Evolutionary conservation across 2,888 invertebrate genomes (phyloP).

Genomic region (Cephus spinipes): DNA sequence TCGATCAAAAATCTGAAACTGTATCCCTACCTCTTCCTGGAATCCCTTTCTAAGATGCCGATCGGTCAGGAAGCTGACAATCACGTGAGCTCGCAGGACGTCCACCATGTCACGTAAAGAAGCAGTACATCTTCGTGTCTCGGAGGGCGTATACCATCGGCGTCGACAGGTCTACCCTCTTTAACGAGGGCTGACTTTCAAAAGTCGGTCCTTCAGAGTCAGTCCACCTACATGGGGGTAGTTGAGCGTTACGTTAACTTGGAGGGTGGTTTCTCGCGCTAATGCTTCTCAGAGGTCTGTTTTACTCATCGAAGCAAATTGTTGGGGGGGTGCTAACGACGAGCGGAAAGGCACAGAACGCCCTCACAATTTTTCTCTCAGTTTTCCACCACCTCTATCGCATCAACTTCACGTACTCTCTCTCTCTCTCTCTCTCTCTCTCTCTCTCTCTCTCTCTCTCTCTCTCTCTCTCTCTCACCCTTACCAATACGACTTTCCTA

Average conservation of each 20-base stretch:
- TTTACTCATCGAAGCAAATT: constrained; percentile 27
- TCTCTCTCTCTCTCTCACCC: background rate
- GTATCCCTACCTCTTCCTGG: background rate
- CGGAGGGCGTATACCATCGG: constrained; percentile 35
- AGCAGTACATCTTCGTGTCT: constrained; percentile 40
- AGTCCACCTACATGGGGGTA: background rate
- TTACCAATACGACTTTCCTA: background rate
- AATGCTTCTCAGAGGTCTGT: constrained; percentile 19
- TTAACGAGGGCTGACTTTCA: background rate
- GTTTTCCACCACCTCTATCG: background rate
- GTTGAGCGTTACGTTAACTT: constrained; percentile 11
- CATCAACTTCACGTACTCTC: background rate
- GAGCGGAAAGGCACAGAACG: constrained; percentile 25
- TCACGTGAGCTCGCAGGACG: constrained; percentile 22
- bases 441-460: background rate
- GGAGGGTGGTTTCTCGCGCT: constrained; percentile 7
- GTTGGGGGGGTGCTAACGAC: constrained; percentile 31
- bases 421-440: too few relatives aligned
- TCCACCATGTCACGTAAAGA: constrained; percentile 47
- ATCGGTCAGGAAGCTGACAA: constrained; percentile 52
- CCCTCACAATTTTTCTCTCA: constrained; percentile 7
- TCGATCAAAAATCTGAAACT: constrained; percentile 49
- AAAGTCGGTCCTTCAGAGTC: background rate
- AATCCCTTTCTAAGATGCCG: constrained; percentile 14
- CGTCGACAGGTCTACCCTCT: constrained; percentile 10